Evolutionary conservation across 64 coral and sea anemone genomes (phyloP).

Genomic region (Stichodactyla helianthus): DNA sequence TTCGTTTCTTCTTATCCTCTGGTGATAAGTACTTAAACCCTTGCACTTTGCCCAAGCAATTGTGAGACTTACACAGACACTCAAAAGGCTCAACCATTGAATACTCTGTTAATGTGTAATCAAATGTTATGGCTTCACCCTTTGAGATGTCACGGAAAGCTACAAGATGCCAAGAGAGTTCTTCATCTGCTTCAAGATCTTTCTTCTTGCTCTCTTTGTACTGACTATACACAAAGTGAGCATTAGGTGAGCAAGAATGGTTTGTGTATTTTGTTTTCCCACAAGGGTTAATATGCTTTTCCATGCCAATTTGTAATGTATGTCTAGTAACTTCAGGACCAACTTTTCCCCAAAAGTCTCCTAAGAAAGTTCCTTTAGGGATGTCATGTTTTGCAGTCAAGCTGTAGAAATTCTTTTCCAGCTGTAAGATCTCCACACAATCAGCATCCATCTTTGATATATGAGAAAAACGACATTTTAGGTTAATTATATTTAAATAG

Average conservation of each 20-base stretch:
- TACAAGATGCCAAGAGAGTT: constrained; percentile 12
- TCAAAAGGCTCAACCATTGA: neutral
- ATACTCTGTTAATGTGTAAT: constrained; percentile 38
- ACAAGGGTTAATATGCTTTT: neutral
- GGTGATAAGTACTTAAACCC: constrained; percentile 32
- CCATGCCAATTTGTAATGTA: constrained; percentile 9
- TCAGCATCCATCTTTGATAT: constrained; percentile 12
- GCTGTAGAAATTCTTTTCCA: constrained; percentile 1
- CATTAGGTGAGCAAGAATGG: constrained; percentile 24
- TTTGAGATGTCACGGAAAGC: constrained; percentile 23
- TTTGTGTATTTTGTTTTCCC: constrained; percentile 10
- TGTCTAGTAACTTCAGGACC: neutral
- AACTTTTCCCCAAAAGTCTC: constrained; percentile 25
- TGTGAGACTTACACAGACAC: constrained; percentile 9
- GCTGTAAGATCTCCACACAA: neutral
- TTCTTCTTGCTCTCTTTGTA: neutral
- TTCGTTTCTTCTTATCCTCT: constrained; percentile 14
- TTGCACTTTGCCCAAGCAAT: constrained; percentile 33
- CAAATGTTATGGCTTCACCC: constrained; percentile 44
- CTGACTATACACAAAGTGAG: neutral
- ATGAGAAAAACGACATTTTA: neutral
- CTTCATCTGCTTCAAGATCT: neutral
- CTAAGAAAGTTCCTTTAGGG: constrained; percentile 8
- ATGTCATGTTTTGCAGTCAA: constrained; percentile 2
- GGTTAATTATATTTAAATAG: too few species aligned